Percentiles rank a stretch among this genome's conserved stretches.
phyloP scores from a whole-genome alignment of 2,888 invertebrate genomes.

The Pseudanteris insignis region DNA sequence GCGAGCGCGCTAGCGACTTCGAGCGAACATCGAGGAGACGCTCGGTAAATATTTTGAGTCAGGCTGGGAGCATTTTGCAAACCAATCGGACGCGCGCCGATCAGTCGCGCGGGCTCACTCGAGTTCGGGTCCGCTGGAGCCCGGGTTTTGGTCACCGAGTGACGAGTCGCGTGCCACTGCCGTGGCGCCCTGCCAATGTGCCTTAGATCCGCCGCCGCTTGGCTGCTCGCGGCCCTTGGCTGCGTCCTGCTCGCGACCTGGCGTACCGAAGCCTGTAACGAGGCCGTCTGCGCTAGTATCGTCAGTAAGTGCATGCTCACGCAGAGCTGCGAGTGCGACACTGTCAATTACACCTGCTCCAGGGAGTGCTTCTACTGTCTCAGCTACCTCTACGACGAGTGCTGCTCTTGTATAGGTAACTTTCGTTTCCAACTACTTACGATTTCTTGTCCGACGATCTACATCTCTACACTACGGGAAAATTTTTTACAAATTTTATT shows the following conservation, averaged over 20 bases:
- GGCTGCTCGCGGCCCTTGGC: constrained; percentile 17
- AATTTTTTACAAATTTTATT: constrained; percentile 1
- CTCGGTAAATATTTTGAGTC: constrained; percentile 40
- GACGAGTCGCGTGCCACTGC: background rate
- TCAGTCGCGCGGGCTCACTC: constrained; percentile 11
- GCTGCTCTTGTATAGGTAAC: constrained; percentile 96
- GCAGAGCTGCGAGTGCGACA: constrained; percentile 94
- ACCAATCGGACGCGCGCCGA: constrained; percentile 32
- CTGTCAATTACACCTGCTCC: constrained; percentile 93
- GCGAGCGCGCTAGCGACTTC: constrained; percentile 9
- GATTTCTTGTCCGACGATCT: background rate
- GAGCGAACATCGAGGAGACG: constrained; percentile 8
- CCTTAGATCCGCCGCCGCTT: too few species aligned
- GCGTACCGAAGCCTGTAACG: constrained; percentile 75
- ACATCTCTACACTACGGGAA: background rate
- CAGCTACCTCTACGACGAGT: constrained; percentile 88
- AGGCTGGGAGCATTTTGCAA: constrained; percentile 42
- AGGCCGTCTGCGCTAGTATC: constrained; percentile 93
- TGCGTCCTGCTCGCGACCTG: constrained; percentile 24
- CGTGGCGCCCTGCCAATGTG: constrained; percentile 16
- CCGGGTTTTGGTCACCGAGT: background rate
- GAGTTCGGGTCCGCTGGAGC: background rate
- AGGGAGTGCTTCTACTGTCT: constrained; percentile 92
- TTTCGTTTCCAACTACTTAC: background rate
- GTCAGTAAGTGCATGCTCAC: constrained; percentile 97